phyloP scores from a whole-genome alignment of 2,797 vertebrate species.

The Thaleichthys pacificus region DNA sequence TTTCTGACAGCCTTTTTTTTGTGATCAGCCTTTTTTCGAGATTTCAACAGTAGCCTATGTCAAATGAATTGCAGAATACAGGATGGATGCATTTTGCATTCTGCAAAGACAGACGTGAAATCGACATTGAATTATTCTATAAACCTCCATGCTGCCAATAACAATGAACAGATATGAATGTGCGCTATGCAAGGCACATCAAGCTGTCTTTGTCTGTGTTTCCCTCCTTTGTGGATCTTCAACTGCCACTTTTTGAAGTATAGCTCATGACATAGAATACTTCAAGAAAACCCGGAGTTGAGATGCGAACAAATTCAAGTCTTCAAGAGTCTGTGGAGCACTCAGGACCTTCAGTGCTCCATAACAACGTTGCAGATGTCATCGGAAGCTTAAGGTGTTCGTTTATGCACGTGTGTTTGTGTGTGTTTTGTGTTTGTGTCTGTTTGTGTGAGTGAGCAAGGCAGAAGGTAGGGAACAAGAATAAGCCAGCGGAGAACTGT shows the following conservation, averaged over 20 bases:
- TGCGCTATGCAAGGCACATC: too few relatives aligned
- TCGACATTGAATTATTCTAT: constrained; percentile 80
- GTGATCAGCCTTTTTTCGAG: too few relatives aligned
- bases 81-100: constrained; percentile 76
- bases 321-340: too few relatives aligned
- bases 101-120: constrained; percentile 74
- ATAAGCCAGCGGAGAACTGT: constrained; percentile 27
- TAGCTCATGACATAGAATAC: too few relatives aligned
- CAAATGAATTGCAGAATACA: not conserved
- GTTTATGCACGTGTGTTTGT: not conserved
- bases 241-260: too few relatives aligned
- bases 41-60: too few relatives aligned
- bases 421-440: not conserved
- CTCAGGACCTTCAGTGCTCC: too few relatives aligned
- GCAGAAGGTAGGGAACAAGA: not conserved
- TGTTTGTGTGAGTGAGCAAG: not conserved
- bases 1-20: too few relatives aligned
- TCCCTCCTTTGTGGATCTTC: too few relatives aligned
- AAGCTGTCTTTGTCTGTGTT: too few relatives aligned
- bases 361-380: not conserved
- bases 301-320: too few relatives aligned
- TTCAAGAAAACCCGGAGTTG: too few relatives aligned
- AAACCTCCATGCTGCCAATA: constrained; percentile 79
- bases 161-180: constrained; percentile 67
- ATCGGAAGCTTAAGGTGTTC: not conserved